These are phyloP conservation scores for Cryptus armator DNA, from an alignment of 2,888 invertebrate species.

Conservation along the genomic window DNA sequence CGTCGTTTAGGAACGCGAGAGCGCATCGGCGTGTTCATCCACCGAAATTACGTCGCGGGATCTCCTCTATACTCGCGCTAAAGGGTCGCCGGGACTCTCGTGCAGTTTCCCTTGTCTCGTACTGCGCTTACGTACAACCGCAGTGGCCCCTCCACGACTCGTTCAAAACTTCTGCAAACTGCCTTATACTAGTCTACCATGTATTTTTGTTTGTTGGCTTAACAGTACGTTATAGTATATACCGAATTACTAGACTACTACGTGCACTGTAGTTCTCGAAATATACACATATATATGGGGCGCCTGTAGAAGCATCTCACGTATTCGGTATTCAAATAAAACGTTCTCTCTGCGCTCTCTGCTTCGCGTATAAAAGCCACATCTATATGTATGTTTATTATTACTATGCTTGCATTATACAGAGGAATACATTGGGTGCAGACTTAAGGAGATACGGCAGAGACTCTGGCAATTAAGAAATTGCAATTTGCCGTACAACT, in stretches of 20 bases:
- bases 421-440: not conserved
- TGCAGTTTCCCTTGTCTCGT: conserved; percentile 51
- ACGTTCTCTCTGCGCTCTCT: conserved; percentile 16
- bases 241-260: conserved; percentile 56
- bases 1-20: conserved; percentile 75
- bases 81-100: conserved; percentile 71
- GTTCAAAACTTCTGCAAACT: conserved; percentile 66
- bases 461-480: not conserved
- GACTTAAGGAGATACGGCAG: not conserved
- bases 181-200: conserved; percentile 47
- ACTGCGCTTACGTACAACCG: conserved; percentile 49
- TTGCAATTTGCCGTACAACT: conserved; percentile 58
- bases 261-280: conserved; percentile 17
- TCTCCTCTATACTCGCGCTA: conserved; percentile 69
- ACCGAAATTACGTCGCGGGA: conserved; percentile 78
- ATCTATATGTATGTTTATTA: conserved; percentile 40
- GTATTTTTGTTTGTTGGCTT: conserved; percentile 66
- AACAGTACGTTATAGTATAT: conserved; percentile 26
- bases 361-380: conserved; percentile 28
- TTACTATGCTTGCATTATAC: conserved; percentile 25
- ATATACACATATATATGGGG: conserved; percentile 9
- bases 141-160: conserved; percentile 61
- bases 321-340: conserved; percentile 55
- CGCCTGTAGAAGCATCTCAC: conserved; percentile 35
- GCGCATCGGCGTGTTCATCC: conserved; percentile 44